Percentiles rank a stretch among this genome's conserved stretches.
Evolutionary conservation across 2,797 vertebrate genomes (phyloP).

Genomic region (Acipenser transmontanus): DNA sequence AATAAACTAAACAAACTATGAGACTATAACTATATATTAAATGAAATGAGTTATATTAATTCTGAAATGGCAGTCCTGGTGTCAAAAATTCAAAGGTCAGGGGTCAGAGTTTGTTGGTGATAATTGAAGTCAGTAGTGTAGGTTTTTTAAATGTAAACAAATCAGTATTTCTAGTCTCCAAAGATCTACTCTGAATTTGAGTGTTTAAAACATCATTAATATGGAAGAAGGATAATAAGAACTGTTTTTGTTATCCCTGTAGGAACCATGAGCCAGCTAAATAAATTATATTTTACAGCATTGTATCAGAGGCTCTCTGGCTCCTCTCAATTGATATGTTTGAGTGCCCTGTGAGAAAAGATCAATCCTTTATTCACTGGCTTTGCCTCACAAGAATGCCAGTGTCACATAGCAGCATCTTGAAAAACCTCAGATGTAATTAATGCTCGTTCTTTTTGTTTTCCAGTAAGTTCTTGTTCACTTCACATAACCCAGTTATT

Average conservation of each 20-base stretch:
- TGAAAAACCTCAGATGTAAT: background rate
- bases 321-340: background rate
- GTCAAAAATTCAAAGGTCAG: too few species aligned
- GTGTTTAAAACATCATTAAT: conserved; percentile 27
- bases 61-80: too few species aligned
- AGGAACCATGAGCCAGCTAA: conserved; percentile 2
- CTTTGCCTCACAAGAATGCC: background rate
- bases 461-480: too few species aligned
- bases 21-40: too few species aligned
- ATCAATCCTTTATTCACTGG: too few species aligned
- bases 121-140: too few species aligned
- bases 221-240: conserved; percentile 23
- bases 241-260: conserved; percentile 17
- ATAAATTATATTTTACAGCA: conserved; percentile 1
- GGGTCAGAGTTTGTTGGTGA: too few species aligned
- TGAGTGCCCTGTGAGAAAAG: background rate
- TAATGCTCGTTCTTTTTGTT: too few species aligned
- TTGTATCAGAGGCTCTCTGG: background rate
- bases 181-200: conserved; percentile 27
- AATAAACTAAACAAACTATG: too few species aligned
- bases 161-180: conserved; percentile 21
- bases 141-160: background rate
- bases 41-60: too few species aligned
- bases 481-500: too few species aligned
- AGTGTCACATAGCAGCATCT: background rate